phyloP scores from a whole-genome alignment of 2,113 vertebrate genomes.

The Dicrurus megarhynchus region DNA sequence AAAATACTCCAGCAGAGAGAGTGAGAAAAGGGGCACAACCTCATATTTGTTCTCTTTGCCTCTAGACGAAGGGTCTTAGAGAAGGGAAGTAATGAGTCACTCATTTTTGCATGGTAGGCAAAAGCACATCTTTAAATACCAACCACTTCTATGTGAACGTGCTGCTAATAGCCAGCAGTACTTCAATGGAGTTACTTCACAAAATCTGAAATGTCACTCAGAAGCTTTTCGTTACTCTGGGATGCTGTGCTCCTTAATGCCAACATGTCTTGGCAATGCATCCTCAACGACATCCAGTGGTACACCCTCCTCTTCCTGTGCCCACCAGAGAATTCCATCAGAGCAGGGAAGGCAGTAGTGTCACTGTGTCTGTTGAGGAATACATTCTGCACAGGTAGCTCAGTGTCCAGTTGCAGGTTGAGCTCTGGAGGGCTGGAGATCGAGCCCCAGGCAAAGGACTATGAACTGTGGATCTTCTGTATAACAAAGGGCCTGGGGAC shows the following conservation, averaged over 20 bases:
- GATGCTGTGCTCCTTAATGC: neutral
- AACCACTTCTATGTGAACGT: rapidly evolving
- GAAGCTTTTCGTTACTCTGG: neutral
- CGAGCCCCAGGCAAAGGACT: neutral
- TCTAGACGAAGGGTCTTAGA: neutral
- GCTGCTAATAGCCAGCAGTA: neutral
- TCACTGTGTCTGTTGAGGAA: neutral
- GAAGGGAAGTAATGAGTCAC: neutral
- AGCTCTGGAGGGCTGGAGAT: neutral
- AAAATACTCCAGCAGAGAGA: neutral
- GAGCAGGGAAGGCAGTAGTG: neutral
- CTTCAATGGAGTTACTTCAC: neutral
- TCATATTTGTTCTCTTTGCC: neutral
- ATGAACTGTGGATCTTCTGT: neutral
- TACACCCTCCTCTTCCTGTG: neutral
- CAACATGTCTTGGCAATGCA: neutral
- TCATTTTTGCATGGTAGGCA: neutral
- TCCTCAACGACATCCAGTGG: neutral
- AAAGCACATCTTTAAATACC: neutral
- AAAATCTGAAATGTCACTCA: neutral
- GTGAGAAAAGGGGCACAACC: neutral
- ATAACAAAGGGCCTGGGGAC: neutral
- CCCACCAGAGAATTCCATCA: neutral
- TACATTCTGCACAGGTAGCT: neutral
- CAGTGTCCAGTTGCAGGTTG: neutral